phyloP scores from a whole-genome alignment of 2,888 invertebrate species.

The Sphaerophoria taeniata region DNA sequence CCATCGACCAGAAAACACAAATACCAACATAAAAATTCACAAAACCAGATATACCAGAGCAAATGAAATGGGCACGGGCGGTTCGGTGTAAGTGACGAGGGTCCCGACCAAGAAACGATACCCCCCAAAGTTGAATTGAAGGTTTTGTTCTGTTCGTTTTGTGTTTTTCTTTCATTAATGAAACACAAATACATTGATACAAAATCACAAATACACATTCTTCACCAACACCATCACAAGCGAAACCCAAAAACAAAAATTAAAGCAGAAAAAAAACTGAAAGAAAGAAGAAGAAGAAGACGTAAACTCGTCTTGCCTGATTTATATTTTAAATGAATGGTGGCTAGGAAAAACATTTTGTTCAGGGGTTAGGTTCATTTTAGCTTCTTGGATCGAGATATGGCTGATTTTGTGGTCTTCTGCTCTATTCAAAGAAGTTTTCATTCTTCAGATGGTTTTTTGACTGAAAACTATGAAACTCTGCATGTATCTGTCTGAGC shows the following conservation, averaged over 20 bases:
- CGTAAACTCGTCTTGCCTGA: slow-evolving; percentile 69
- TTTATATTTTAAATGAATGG: slow-evolving; percentile 74
- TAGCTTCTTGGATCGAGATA: neutral
- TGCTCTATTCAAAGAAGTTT: slow-evolving; percentile 51
- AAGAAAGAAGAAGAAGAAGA: neutral
- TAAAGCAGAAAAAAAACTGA: too few species aligned
- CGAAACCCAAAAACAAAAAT: neutral
- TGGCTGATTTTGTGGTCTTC: neutral
- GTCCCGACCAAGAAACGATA: neutral
- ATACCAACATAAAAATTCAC: slow-evolving; percentile 21
- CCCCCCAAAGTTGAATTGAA: slow-evolving; percentile 27
- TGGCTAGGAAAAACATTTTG: slow-evolving; percentile 52
- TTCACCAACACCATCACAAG: neutral
- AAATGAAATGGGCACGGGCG: too few species aligned
- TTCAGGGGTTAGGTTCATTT: slow-evolving; percentile 61
- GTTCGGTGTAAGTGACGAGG: too few species aligned
- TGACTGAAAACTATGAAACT: neutral
- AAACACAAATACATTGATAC: slow-evolving; percentile 58
- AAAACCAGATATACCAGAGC: slow-evolving; percentile 18
- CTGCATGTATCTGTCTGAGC: slow-evolving; percentile 20
- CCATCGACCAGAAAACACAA: slow-evolving; percentile 32
- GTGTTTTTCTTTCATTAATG: slow-evolving; percentile 69
- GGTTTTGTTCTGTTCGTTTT: slow-evolving; percentile 36
- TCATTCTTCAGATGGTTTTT: slow-evolving; percentile 65
- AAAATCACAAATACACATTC: slow-evolving; percentile 51